Percentiles rank a stretch among this genome's conserved stretches.
Evolutionary conservation across 2,113 vertebrate genomes (phyloP).

Genomic region (Aphyosemion australe): DNA sequence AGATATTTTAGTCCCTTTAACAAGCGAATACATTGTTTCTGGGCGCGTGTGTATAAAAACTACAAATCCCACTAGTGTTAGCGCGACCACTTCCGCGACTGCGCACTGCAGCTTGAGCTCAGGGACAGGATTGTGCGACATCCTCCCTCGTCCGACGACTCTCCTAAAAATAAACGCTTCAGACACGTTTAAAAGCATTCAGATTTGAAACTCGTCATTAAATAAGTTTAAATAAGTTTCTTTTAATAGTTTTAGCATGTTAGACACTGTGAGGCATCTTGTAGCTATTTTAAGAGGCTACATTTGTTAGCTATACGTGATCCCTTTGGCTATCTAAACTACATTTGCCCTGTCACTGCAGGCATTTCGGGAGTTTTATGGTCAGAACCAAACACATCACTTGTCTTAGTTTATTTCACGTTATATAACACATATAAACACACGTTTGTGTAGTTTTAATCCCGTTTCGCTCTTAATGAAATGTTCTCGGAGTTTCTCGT

Average conservation of each 20-base stretch:
- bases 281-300: too few relatives aligned
- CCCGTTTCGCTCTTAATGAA: too few relatives aligned
- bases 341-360: too few relatives aligned
- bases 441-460: background rate
- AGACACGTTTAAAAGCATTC: too few relatives aligned
- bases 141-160: background rate
- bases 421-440: background rate
- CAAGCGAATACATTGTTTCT: background rate
- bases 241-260: too few relatives aligned
- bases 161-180: background rate
- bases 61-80: slow-evolving; percentile 21
- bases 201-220: too few relatives aligned
- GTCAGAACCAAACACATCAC: background rate
- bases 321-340: too few relatives aligned
- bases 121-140: slow-evolving; percentile 1
- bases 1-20: too few relatives aligned
- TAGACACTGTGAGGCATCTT: too few relatives aligned
- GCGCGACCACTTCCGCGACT: background rate
- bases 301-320: too few relatives aligned
- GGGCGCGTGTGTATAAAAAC: slow-evolving; percentile 10
- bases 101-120: slow-evolving; percentile 1
- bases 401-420: background rate
- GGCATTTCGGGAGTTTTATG: background rate
- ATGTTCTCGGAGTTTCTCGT: background rate
- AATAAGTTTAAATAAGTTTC: too few relatives aligned